Base-by-base conservation (phyloP, 2,888 invertebrate species). In the Pinctada fucata region DNA sequence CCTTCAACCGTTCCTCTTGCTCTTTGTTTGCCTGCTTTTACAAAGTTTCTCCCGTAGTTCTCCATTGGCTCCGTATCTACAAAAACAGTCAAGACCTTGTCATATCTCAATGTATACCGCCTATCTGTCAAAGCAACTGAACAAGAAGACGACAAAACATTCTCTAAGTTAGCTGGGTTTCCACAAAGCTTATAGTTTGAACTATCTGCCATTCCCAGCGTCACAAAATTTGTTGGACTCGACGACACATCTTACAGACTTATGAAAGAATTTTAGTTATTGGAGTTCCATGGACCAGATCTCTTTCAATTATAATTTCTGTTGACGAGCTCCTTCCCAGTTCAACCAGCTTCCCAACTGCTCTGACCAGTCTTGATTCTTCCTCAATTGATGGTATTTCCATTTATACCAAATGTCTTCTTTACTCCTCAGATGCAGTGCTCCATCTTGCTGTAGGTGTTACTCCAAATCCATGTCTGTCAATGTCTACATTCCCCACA, bases 51-150 rank as follows among this genome's bases (percentile, higher is more conserved):
- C 10, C 31, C 2, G 4, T 63, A 52, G 10, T 10, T 31, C 13
- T 50, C 16, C 31, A 49, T 64, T 49, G n/a, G 50, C 72, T 77
- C 67, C 72, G 3, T 69, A 2, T 74, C 78, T 49, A 68, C 79
- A n/a, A 75, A 31, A 8, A 13, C 10, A 5, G 10, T 16, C 8
- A 76, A 63, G 10, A 79, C 71, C 47, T 66, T 48, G 68, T 78
- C 68, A 51, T 67, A 68, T 10, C 45, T 6, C 75, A 16, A 75
- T 50, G 10, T 65, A 48, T 79, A 79, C 31, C 51, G 64, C 10
- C 79, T 67, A n/a, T 76, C 71, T 49, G 74, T 76, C 8, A 76
- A 64, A 31, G 76, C 73, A 31, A n/a, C 69, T 48, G 3, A 52
- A 50, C 74, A 77, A 2, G 66, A 63, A 47, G 67, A 31, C 31